Conservation (phyloP, 2,113 vertebrate genomes). For the Marmota monax region DNA sequence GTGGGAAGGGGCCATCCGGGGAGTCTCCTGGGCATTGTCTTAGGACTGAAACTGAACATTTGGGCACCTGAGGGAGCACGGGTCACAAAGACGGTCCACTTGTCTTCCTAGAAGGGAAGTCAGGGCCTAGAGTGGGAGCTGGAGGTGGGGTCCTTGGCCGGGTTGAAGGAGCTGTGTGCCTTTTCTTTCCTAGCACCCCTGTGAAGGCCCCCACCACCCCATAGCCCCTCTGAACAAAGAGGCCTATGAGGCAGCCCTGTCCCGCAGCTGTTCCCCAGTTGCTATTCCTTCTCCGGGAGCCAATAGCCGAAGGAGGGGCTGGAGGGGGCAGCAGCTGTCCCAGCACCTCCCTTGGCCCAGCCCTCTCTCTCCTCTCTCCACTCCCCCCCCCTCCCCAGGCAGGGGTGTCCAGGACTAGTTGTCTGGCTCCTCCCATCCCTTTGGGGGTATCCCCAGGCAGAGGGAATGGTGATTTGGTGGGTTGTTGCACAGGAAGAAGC, state of each 20-base stretch:
- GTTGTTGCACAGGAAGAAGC: not conserved
- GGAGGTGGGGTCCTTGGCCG: not conserved
- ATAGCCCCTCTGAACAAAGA: slow-evolving; percentile 78
- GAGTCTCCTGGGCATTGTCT: not conserved
- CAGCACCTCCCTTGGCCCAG: slow-evolving; percentile 53
- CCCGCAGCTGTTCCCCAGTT: slow-evolving; percentile 83
- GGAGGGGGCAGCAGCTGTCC: slow-evolving; percentile 77
- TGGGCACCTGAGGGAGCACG: not conserved
- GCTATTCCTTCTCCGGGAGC: slow-evolving; percentile 73
- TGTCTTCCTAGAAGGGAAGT: not conserved
- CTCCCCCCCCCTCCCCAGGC: not conserved
- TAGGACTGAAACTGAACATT: slow-evolving; percentile 25
- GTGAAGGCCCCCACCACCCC: not conserved
- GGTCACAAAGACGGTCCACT: not conserved
- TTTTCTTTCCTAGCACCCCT: not conserved
- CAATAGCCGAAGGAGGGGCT: slow-evolving; percentile 74
- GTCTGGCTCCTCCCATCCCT: slow-evolving; percentile 18
- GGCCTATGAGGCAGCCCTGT: slow-evolving; percentile 62
- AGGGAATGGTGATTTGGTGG: not conserved
- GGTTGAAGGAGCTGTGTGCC: not conserved
- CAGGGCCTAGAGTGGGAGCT: not conserved
- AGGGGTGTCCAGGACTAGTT: not conserved
- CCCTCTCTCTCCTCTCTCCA: not conserved
- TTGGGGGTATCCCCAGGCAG: slow-evolving; percentile 34
- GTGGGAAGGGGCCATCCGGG: not conserved